Conservation (phyloP, 2,113 vertebrate species). For the Cygnus atratus region DNA sequence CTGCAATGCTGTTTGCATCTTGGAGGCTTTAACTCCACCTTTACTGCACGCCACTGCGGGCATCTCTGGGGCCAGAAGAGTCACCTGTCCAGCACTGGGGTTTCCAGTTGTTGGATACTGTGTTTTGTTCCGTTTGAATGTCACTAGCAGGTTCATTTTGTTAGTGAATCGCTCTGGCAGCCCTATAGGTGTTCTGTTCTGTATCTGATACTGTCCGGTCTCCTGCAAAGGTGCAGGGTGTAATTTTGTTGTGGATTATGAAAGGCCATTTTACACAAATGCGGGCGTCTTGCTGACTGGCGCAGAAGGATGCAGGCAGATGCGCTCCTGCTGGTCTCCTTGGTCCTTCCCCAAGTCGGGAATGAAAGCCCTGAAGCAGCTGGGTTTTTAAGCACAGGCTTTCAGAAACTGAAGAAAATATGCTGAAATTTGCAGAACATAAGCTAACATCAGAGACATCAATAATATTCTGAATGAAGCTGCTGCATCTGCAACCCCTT, state of each 20-base stretch:
- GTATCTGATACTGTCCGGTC: not conserved
- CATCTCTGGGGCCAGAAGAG: not conserved
- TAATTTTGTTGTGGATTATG: not conserved
- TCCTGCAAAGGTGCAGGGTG: not conserved
- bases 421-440: not conserved
- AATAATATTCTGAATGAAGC: not conserved
- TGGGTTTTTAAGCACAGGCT: not conserved
- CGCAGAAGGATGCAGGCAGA: not conserved
- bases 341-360: not conserved
- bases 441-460: not conserved
- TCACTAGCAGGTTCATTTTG: not conserved
- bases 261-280: not conserved
- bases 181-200: not conserved
- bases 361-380: not conserved
- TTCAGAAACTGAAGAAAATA: not conserved
- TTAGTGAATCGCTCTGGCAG: not conserved
- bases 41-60: not conserved
- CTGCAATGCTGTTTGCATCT: accelerated
- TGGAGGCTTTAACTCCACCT: not conserved
- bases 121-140: not conserved
- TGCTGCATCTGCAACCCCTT: not conserved
- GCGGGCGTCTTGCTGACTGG: not conserved
- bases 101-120: not conserved
- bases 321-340: not conserved
- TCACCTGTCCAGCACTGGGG: accelerated